Evolutionary conservation across 2,113 vertebrate species (phyloP).

Genomic region (Rhineura floridana): DNA sequence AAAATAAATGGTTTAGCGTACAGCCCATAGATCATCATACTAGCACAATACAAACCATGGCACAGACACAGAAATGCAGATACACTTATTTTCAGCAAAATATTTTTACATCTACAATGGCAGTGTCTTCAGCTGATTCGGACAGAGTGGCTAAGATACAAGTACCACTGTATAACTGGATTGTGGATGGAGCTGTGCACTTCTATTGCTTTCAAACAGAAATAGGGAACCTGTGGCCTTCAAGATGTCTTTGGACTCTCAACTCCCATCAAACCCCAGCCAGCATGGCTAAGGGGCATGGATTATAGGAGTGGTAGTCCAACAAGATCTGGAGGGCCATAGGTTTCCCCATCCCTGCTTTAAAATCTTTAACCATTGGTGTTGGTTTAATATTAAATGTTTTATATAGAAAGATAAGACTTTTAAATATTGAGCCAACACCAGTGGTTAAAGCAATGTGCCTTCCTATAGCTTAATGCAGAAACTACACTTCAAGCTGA

Average conservation of each 20-base stretch:
- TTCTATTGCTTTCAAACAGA: not conserved
- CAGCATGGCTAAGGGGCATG: too few species aligned
- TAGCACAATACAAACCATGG: not conserved
- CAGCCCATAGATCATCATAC: not conserved
- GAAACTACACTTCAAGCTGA: too few species aligned
- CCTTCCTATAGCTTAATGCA: too few species aligned
- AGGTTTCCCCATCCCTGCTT: too few species aligned
- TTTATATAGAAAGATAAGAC: too few species aligned
- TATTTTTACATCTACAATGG: not conserved
- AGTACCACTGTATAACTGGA: not conserved
- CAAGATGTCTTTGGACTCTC: not conserved
- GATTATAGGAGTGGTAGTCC: too few species aligned
- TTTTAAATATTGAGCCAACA: too few species aligned
- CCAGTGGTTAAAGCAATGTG: too few species aligned
- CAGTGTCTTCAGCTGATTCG: not conserved
- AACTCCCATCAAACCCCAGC: not conserved
- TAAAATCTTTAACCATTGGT: too few species aligned
- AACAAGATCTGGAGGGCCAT: too few species aligned
- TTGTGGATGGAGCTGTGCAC: not conserved
- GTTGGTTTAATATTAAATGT: too few species aligned
- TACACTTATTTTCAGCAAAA: not conserved
- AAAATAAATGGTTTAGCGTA: not conserved
- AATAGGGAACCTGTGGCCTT: not conserved
- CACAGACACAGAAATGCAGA: not conserved
- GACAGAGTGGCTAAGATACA: not conserved